Evolutionary conservation across 2,113 vertebrate species (phyloP).

Genomic region (Australoheros scitulus): DNA sequence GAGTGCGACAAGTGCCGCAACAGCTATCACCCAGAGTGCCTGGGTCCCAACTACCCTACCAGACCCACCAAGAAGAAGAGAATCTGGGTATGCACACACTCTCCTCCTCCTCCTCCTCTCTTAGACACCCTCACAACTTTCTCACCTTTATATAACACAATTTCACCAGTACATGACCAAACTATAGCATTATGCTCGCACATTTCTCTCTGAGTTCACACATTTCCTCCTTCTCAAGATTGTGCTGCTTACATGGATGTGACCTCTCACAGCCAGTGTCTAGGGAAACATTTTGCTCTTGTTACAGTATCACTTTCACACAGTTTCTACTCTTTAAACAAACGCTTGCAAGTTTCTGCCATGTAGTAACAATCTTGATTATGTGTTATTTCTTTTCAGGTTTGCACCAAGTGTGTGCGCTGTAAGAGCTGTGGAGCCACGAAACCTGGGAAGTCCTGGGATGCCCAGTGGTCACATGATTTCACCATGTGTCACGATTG

Average conservation of each 20-base stretch:
- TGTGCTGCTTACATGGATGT: constrained; percentile 4
- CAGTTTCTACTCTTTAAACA: neutral
- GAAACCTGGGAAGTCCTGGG: constrained; percentile 97
- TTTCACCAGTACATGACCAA: constrained; percentile 13
- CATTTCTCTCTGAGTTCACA: constrained; percentile 25
- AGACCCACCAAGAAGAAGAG: constrained; percentile 98
- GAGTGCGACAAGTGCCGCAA: constrained; percentile 99
- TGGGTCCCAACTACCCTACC: constrained; percentile 97
- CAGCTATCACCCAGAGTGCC: constrained; percentile 99
- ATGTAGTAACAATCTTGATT: neutral
- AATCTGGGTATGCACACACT: constrained; percentile 88
- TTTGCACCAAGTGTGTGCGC: constrained; percentile 96
- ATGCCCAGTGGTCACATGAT: constrained; percentile 99
- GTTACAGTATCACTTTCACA: constrained; percentile 18
- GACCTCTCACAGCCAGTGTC: neutral
- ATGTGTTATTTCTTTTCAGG: constrained; percentile 74
- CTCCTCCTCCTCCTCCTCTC: neutral
- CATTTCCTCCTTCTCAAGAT: neutral
- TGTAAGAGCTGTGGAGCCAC: constrained; percentile 98
- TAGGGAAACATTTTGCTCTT: constrained; percentile 23
- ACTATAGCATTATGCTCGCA: constrained; percentile 12
- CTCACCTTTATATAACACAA: neutral
- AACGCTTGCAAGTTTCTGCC: neutral
- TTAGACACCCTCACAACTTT: neutral
- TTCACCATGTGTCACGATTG: constrained; percentile 98